These are phyloP conservation scores for Nycticorax nycticorax DNA, from an alignment of 2,113 vertebrate genomes.

Conservation along the genomic window DNA sequence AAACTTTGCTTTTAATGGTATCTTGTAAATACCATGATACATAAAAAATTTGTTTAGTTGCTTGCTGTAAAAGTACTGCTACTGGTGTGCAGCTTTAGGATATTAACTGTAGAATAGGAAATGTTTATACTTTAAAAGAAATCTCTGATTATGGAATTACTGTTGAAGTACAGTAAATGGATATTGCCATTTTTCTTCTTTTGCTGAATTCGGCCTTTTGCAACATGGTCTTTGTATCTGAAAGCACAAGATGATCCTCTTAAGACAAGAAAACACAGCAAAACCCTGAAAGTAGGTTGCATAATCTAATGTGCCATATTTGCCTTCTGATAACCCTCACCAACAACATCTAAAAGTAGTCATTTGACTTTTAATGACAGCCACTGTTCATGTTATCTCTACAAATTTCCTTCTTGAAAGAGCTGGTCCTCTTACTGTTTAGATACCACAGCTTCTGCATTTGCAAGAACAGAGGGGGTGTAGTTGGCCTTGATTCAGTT, in stretches of 20 bases:
- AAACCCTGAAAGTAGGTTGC: conserved; percentile 1
- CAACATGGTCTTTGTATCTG: neutral
- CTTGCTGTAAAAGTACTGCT: neutral
- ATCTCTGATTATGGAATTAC: neutral
- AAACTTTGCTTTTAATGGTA: neutral
- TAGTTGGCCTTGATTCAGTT: conserved; percentile 34
- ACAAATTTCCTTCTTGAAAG: conserved; percentile 70
- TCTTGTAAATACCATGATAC: neutral
- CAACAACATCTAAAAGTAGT: conserved; percentile 55
- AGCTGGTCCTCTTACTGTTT: conserved; percentile 8
- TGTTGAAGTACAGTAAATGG: neutral
- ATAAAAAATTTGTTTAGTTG: neutral
- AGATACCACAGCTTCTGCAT: conserved; percentile 33
- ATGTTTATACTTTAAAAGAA: neutral
- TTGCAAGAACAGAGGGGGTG: neutral
- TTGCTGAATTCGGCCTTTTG: neutral
- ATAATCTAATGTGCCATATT: conserved; percentile 77
- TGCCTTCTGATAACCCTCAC: conserved; percentile 74
- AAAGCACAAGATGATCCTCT: neutral
- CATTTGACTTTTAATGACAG: conserved; percentile 60
- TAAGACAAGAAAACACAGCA: conserved; percentile 38
- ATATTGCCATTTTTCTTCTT: neutral
- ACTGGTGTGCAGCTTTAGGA: neutral
- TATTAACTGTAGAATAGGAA: neutral
- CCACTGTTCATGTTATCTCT: conserved; percentile 61